Percentiles rank a stretch among this genome's conserved stretches.
Conservation (phyloP, 2,797 vertebrate species). For the Betta splendens region DNA sequence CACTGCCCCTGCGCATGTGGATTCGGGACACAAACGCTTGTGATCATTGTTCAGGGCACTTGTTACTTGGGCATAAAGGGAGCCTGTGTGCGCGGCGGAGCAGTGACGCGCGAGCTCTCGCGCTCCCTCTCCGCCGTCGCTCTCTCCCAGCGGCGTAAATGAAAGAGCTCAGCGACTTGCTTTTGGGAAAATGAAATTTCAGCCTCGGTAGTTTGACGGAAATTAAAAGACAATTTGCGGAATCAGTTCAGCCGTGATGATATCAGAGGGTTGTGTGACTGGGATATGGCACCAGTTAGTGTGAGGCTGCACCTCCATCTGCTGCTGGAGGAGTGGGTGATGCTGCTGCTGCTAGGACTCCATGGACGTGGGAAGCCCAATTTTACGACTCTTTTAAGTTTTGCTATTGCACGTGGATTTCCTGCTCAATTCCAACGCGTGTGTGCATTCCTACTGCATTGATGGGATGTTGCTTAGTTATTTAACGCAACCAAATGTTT, state of each 20-base stretch:
- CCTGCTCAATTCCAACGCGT: background rate
- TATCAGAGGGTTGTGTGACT: conserved; percentile 7
- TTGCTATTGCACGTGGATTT: background rate
- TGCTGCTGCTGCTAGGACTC: conserved; percentile 25
- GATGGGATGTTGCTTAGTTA: background rate
- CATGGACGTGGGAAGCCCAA: conserved; percentile 34
- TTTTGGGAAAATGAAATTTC: conserved; percentile 13
- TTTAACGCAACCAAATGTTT: background rate
- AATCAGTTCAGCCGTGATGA: conserved; percentile 14
- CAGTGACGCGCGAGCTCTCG: conserved; percentile 42
- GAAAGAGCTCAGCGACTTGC: conserved; percentile 31
- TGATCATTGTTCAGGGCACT: conserved; percentile 62
- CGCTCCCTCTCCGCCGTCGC: conserved; percentile 4
- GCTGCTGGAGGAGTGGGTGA: conserved; percentile 28
- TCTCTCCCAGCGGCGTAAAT: conserved; percentile 4
- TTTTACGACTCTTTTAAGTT: conserved; percentile 20
- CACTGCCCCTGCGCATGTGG: conserved; percentile 13
- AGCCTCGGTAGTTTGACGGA: conserved; percentile 19
- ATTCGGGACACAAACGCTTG: conserved; percentile 24
- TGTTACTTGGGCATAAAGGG: conserved; percentile 71
- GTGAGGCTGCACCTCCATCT: conserved; percentile 33
- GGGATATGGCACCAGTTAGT: conserved; percentile 27
- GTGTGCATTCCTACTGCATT: background rate
- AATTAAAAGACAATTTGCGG: conserved; percentile 26
- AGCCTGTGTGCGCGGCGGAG: conserved; percentile 59